Evolutionary conservation across 2,888 invertebrate genomes (phyloP), one percentile per base, ranked within the genome.

Genomic region (Mythimna impura): DNA sequence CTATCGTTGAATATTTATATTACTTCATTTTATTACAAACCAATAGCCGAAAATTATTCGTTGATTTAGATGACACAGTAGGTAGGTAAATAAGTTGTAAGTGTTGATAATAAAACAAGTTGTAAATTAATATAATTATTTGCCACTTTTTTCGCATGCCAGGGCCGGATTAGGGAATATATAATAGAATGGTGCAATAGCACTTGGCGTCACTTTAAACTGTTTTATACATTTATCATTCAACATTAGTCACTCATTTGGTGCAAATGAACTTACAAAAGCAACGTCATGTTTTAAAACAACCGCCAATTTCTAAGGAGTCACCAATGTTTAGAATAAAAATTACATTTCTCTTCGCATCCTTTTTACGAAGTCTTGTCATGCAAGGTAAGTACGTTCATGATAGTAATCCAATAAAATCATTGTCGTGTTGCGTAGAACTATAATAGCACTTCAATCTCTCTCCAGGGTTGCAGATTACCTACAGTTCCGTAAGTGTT

Each of bases 161-260:
- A 67, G 74, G 73, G 73, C 67, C 36, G 54, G 0, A 67, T 36
- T 73, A 60, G 4, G 60, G n/a, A 67, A 73, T 10, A 40, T 9
- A 14, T 25, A 1, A 12, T 52, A 52, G 5, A 54, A 52, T 60
- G n/a, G 17, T 54, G 66, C 12, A 52, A 58, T 25, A 17, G 5
- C 30, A 58, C 34, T 30, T 40, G 22, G 52, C 52, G 30, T 54
- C 47, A 17, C 17, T 73, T 47, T 8, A 58, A 40, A 57, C 20
- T 8, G 4, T 43, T 73, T 54, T 10, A 58, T 25, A 50, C 14
- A 50, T 17, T 34, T 17, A 58, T 25, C 25, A 40, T 14, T 58
- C 25, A 62, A 22, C 14, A 72, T 71, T 73, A 60, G 25, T 66
- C 40, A 73, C 73, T 25, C 6, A 0, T 72, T 50, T 22, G 22